Percentiles rank a stretch among this genome's conserved stretches.
phyloP scores from a whole-genome alignment of 2,113 vertebrate genomes.

The Aldabrachelys gigantea region DNA sequence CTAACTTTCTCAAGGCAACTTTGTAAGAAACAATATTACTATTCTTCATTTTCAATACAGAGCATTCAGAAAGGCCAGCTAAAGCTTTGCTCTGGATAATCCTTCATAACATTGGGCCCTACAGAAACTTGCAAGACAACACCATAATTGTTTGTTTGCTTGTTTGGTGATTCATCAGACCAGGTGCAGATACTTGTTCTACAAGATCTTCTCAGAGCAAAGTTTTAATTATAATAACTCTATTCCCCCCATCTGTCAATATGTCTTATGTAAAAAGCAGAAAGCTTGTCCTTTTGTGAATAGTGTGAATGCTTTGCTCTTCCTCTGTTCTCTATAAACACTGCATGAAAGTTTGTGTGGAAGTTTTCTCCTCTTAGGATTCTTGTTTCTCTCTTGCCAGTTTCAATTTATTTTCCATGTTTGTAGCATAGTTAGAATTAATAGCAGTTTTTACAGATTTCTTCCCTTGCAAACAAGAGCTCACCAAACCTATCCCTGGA shows the following conservation, averaged over 20 bases:
- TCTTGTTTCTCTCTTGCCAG: neutral
- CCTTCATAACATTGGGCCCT: neutral
- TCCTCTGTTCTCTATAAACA: slow-evolving; percentile 35
- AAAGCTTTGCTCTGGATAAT: slow-evolving; percentile 47
- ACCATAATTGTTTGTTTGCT: slow-evolving; percentile 21
- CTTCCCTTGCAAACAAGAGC: neutral
- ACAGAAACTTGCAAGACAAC: slow-evolving; percentile 18
- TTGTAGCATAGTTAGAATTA: neutral
- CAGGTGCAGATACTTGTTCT: slow-evolving; percentile 66
- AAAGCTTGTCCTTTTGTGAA: slow-evolving; percentile 21
- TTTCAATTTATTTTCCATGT: neutral
- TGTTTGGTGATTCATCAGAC: slow-evolving; percentile 53
- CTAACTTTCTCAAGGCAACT: neutral
- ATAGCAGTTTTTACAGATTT: neutral
- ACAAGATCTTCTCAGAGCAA: slow-evolving; percentile 60
- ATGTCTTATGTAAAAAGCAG: slow-evolving; percentile 19
- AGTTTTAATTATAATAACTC: slow-evolving; percentile 71
- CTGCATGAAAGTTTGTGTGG: neutral
- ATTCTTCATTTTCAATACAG: slow-evolving; percentile 20
- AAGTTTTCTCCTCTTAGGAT: neutral
- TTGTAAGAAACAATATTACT: slow-evolving; percentile 20
- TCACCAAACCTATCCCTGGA: neutral
- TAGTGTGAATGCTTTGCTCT: slow-evolving; percentile 11
- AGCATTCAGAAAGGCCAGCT: slow-evolving; percentile 36
- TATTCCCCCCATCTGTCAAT: slow-evolving; percentile 61